Evolutionary conservation across 1,140 invertebrate genomes (phyloP), one percentile per base, ranked within the genome.

Genomic region (Microplitis demolitor): DNA sequence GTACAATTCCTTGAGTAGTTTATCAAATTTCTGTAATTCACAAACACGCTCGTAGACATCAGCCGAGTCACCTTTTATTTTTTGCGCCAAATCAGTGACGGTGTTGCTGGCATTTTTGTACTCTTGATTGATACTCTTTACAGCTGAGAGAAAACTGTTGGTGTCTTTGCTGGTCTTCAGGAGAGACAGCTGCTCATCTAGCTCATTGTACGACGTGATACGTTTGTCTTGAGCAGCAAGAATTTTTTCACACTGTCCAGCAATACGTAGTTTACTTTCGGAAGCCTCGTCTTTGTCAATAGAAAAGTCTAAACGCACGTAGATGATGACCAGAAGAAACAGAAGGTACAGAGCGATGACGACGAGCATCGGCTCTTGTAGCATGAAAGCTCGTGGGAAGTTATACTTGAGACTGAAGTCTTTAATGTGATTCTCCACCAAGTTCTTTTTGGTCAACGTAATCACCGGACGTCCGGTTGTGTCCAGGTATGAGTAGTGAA

Each of bases 351-450:
- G 91, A 73, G 97, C 97, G 35, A 91, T 87, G 66, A 96, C 92
- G 50, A 98, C 93, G 24, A 99, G 84, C 5, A 99, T 82, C 0
- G 98, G 98, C 84, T 99, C 98, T 83, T 97, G 95, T 13, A 99
- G 88, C 90, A 99, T 92, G 0, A 93, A 83, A 11, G 91, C 79
- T 76, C 93, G 91, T n/a, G 95, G 92, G 89, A 97, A 99, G 51
- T 91, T 93, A 82, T 98, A 99, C 66, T 92, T 92, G 13, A 98
- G 85, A 86, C 94, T 91, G 73, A 94, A 92, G 83, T 96, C 94
- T 87, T 98, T 95, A 83, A 99, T 99, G 80, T 99, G 98, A 82
- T 96, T 95, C 78, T 99, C 97, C 0, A 99, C 96, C 37, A 99
- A 84, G 88, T 99, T 98, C 3, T 86, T 91, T 81, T 98, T 98